A percentile compares a stretch with the other conserved stretches of the same genome.
phyloP scores from a whole-genome alignment of 2,797 vertebrate species.

The Diglossa cyanea region DNA sequence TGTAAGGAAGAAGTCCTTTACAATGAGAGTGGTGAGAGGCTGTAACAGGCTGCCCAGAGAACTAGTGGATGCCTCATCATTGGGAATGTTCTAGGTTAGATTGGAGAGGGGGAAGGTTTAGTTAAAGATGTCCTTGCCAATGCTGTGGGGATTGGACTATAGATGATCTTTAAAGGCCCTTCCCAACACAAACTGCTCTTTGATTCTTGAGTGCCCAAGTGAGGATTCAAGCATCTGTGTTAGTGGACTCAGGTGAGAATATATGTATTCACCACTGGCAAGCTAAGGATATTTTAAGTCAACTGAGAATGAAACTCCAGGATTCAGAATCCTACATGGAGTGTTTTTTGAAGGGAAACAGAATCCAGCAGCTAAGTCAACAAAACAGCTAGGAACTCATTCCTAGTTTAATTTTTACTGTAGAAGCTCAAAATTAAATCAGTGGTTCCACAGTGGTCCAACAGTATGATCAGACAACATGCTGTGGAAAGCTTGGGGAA shows the following conservation, averaged over 20 bases:
- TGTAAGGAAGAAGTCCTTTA: background rate
- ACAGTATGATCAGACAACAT: background rate
- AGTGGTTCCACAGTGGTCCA: background rate
- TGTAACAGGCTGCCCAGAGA: background rate
- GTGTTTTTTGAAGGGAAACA: background rate
- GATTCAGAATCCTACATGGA: background rate
- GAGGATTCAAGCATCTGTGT: background rate
- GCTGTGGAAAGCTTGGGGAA: background rate
- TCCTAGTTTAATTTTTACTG: background rate
- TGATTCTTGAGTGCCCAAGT: background rate
- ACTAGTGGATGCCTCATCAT: rapidly evolving
- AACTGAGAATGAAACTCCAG: background rate
- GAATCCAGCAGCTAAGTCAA: background rate
- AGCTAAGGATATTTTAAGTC: background rate
- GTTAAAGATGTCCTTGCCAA: background rate
- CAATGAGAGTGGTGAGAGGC: background rate
- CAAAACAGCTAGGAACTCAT: background rate
- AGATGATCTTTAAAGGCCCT: background rate
- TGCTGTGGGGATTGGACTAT: background rate
- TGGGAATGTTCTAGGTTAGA: background rate
- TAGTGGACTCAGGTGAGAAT: background rate
- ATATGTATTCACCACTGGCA: background rate
- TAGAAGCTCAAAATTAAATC: background rate
- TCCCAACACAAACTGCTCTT: background rate
- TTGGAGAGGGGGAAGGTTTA: background rate